Percentiles rank a stretch among this genome's conserved stretches.
These are phyloP conservation scores for Gibbula magus DNA, from an alignment of 2,888 invertebrate species.

Conservation along the genomic window DNA sequence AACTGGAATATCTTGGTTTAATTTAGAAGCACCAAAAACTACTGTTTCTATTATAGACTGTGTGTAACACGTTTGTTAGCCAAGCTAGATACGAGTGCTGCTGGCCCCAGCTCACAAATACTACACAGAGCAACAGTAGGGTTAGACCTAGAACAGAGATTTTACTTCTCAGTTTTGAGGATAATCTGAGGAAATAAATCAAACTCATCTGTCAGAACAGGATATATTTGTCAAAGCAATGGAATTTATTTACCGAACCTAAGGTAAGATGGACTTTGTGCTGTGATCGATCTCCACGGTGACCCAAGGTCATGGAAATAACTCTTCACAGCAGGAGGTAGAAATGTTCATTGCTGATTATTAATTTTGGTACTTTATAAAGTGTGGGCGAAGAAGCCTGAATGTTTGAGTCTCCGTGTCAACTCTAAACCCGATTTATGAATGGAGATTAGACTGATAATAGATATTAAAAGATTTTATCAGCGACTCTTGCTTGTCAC, in stretches of 20 bases:
- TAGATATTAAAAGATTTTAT: neutral
- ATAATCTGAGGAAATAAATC: no score
- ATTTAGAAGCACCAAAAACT: slow-evolving; percentile 20
- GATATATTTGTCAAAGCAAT: no score
- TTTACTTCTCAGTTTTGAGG: no score
- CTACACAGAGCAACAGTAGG: no score
- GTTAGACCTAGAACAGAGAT: no score
- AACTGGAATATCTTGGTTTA: slow-evolving; percentile 12
- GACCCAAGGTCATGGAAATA: no score
- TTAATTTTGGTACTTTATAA: slow-evolving; percentile 2
- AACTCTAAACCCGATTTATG: slow-evolving; percentile 14
- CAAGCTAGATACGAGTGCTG: no score
- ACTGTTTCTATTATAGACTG: slow-evolving; percentile 1
- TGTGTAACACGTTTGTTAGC: no score
- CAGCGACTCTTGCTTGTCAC: neutral
- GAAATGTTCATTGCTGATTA: neutral
- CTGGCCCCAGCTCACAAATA: no score
- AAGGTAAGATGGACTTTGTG: neutral
- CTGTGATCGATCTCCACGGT: neutral
- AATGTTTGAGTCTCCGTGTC: neutral
- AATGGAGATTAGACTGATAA: slow-evolving; percentile 13
- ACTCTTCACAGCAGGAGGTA: neutral
- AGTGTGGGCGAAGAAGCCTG: neutral
- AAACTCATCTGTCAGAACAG: no score
- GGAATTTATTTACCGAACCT: neutral